Evolutionary conservation across 1,140 invertebrate genomes (phyloP), one percentile per base, ranked within the genome.

Genomic region (Saccostrea glomerata): DNA sequence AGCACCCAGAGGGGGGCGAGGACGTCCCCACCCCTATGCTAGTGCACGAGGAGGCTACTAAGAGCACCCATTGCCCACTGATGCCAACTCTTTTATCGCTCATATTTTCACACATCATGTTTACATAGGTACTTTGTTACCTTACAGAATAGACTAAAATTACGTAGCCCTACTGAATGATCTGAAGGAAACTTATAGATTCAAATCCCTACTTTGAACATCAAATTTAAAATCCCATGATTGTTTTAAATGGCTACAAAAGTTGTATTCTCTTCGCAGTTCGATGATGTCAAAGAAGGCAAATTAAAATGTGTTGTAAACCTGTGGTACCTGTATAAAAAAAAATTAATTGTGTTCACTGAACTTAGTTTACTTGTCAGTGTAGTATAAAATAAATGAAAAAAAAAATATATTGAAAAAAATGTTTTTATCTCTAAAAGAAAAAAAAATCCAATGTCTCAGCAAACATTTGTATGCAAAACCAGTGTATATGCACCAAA

Each of bases 1-100:
- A 36, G 77, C 83, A 36, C 47, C 86, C 55, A 73, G 89, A 15
- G 83, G 82, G 40, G 89, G 89, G 6, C 86, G 85, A 56, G 85
- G 60, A 25, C 70, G 89, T 82, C 54, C 84, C 58, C 89, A 89
- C 40, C 89, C 89, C 15, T 89, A 89, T 86, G 86, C 83, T 47
- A 84, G 30, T 58, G 73, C 86, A 63, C 66, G 89, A 55, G 89
- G 89, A 66, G 86, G 54, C 20, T 88, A 85, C 20, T 88, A 30
- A 85, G 23, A 17, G 15, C 70, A 20, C 25, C 11, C 25, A 77
- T 30, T 15, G 13, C 70, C 70, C 25, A 36, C 70, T 30, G 25
- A 77, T 77, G 70, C 70, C 25, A 77, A 77, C 23, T 77, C 25
- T 77, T 30, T 77, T 77, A 77, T 77, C 70, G 13, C 70, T 25